Base-by-base conservation (phyloP, 2,888 invertebrate species). In the Cyclophora punctaria region DNA sequence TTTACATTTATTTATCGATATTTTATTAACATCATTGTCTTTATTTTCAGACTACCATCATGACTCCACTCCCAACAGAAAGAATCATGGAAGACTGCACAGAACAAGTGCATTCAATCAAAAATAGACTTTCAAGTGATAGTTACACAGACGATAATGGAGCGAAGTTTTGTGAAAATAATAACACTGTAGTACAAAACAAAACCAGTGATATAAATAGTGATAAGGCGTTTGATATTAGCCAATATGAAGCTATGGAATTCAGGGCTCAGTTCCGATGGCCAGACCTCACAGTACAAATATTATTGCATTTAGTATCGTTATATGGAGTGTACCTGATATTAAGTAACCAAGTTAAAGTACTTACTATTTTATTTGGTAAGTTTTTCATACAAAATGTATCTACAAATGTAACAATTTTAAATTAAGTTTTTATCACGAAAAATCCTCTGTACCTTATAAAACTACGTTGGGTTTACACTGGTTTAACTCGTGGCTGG, bases 321-420 rank as follows among this genome's bases (percentile, higher is more conserved):
- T 60, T 94, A 42, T 94, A 94, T 69, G 95, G 94, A 58, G 57
- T 94, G 43, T 93, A 89, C 78, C 89, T 94, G 69, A 87, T 93
- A 49, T 67, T 93, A 58, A 90, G 90, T 35, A 74, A 76, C 56
- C 74, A 78, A 72, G 78, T 83, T 51, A 93, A 89, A 71, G 71
- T 93, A 57, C 86, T 90, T 62, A 95, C 95, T 50, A 78, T 87
- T 57, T 66, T 94, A 55, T 95, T 94, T 90, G 93, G 95, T 95
- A 84, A 91, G 94, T 91, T 20, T 20, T 20, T 20, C 20, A 2
- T 20, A 20, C 20, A 20, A 1, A 20, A 20, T 20, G 20, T 20
- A 20, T 20, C 20, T 20, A 20, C 20, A 20, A 20, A 20, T 20
- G 2, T 20, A 20, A 20, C 20, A 20, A 20, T 20, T 20, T 20